Percentiles rank a stretch among this genome's conserved stretches.
phyloP scores from a whole-genome alignment of 2,797 vertebrate genomes.

The Natrix natrix region DNA sequence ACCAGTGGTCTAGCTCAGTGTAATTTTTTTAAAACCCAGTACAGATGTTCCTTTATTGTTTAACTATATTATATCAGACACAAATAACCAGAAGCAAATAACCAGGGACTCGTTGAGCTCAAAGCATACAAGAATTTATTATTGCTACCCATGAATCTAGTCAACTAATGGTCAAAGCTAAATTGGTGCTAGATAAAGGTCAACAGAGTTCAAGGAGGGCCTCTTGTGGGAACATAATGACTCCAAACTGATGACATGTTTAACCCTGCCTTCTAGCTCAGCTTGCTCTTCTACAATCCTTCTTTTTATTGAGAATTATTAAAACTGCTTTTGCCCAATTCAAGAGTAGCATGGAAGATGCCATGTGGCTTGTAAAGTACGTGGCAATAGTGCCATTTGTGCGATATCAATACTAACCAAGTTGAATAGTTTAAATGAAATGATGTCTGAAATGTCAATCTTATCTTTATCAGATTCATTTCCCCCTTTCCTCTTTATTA shows the following conservation, averaged over 20 bases:
- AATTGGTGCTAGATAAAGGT: neutral
- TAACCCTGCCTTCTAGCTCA: neutral
- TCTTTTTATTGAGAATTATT: constrained; percentile 11
- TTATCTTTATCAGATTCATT: constrained; percentile 14
- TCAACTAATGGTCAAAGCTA: neutral
- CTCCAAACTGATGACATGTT: neutral
- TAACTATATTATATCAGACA: neutral
- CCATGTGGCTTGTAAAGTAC: constrained; percentile 7
- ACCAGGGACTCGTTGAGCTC: neutral
- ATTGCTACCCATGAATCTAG: neutral
- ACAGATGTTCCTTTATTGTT: neutral
- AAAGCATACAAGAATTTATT: neutral
- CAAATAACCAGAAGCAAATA: neutral
- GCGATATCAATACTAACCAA: neutral
- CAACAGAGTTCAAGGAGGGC: neutral
- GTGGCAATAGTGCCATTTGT: constrained; percentile 34
- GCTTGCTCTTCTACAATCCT: neutral
- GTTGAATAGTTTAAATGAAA: constrained; percentile 17
- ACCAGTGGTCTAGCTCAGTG: neutral
- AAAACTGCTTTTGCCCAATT: constrained; percentile 34
- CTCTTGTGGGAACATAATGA: neutral
- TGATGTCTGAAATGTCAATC: neutral
- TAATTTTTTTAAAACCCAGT: neutral
- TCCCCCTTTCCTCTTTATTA: constrained; percentile 21
- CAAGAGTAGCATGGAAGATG: constrained; percentile 2